Percentiles rank a stretch among this genome's conserved stretches.
Conservation (phyloP, 2,888 invertebrate genomes). For the Andrena chrysosceles region DNA sequence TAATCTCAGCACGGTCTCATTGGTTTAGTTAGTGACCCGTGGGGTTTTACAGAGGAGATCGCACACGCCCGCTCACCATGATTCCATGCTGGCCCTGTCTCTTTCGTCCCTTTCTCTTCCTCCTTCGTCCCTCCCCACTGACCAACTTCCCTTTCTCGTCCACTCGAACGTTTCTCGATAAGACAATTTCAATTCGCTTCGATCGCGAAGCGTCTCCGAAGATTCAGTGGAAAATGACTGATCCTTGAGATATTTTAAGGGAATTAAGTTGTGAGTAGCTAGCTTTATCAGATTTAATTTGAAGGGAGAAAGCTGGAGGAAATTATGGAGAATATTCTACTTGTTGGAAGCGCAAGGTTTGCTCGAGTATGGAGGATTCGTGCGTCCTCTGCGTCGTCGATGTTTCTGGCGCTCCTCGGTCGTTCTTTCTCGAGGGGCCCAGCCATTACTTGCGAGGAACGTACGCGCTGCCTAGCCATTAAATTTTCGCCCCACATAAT, state of each 20-base stretch:
- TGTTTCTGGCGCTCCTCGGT: constrained; percentile 20
- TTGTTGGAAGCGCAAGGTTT: background rate
- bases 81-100: constrained; percentile 48
- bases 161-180: constrained; percentile 15
- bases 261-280: background rate
- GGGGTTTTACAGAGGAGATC: constrained; percentile 73
- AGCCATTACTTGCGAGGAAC: constrained; percentile 59
- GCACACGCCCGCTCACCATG: constrained; percentile 74
- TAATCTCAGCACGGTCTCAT: constrained; percentile 80
- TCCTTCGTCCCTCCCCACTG: constrained; percentile 18
- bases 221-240: background rate
- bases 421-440: constrained; percentile 37
- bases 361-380: background rate
- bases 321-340: background rate
- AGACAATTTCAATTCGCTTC: constrained; percentile 9
- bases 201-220: background rate
- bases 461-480: constrained; percentile 53
- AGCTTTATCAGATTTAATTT: background rate
- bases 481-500: constrained; percentile 73
- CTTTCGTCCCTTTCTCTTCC: constrained; percentile 44
- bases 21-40: constrained; percentile 80
- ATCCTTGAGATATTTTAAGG: no score
- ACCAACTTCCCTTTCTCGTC: background rate
- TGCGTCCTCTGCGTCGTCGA: constrained; percentile 25
- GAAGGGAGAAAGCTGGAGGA: background rate